Conservation (phyloP, 2,113 vertebrate species). For the Cercopithecus mona region DNA sequence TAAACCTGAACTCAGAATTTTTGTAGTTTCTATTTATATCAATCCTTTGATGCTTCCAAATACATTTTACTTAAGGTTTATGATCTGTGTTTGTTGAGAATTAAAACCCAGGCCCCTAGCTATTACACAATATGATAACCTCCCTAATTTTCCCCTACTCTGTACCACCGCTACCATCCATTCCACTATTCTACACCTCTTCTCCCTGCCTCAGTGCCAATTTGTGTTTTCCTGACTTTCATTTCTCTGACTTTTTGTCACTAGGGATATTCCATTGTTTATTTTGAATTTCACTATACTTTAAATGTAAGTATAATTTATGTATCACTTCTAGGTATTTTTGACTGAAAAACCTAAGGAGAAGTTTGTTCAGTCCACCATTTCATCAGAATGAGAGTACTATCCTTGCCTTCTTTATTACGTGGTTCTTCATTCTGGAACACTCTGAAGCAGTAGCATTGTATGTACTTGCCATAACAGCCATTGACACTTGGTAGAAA, state of each 20-base stretch:
- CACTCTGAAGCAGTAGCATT: background rate
- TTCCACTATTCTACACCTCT: background rate
- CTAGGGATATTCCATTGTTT: background rate
- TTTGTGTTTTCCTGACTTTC: background rate
- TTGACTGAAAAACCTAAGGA: background rate
- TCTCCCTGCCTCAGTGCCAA: background rate
- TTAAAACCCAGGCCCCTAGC: background rate
- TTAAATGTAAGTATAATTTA: slow-evolving; percentile 5
- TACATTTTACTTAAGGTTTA: background rate
- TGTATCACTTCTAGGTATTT: background rate
- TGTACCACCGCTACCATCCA: background rate
- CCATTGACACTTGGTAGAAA: background rate
- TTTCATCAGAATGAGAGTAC: background rate
- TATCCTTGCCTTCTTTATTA: background rate
- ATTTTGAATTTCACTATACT: background rate
- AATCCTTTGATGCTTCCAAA: background rate
- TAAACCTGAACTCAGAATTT: background rate
- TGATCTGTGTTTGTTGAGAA: background rate
- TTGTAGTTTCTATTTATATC: background rate
- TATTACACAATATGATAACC: background rate
- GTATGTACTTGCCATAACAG: background rate
- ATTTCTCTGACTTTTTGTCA: background rate
- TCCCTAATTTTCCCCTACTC: background rate
- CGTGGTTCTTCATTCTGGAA: background rate
- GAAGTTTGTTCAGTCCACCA: background rate